These are phyloP conservation scores for Syngnathus acus DNA, from an alignment of 2,797 vertebrate species.

Conservation along the genomic window DNA sequence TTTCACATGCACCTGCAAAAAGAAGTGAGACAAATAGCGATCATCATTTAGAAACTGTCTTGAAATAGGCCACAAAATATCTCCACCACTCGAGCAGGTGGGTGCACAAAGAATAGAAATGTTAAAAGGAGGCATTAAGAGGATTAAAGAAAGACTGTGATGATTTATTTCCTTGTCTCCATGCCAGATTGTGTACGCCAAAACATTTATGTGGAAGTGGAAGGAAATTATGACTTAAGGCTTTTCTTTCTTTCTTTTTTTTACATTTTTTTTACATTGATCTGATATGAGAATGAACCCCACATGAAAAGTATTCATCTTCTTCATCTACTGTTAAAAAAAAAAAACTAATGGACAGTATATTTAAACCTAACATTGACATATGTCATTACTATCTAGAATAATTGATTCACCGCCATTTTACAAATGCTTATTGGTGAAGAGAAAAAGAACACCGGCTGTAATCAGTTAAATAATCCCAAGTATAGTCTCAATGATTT, in stretches of 20 bases:
- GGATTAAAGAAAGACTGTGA: conserved; percentile 49
- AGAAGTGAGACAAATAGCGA: conserved; percentile 18
- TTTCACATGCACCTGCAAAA: conserved; percentile 15
- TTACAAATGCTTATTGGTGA: neutral
- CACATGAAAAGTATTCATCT: neutral
- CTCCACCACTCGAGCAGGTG: conserved; percentile 51
- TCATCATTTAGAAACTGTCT: neutral
- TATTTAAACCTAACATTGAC: neutral
- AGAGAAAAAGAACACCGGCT: too few relatives aligned
- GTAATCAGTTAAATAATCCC: too few relatives aligned
- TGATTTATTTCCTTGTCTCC: conserved; percentile 47
- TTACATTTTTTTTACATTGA: neutral
- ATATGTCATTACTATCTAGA: neutral
- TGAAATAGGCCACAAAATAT: conserved; percentile 10
- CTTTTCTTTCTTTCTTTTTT: neutral
- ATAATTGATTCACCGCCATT: neutral
- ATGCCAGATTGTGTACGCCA: conserved; percentile 24
- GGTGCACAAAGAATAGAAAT: conserved; percentile 47
- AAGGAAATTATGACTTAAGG: neutral
- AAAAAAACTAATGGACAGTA: neutral
- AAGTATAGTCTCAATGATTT: neutral
- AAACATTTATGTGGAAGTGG: conserved; percentile 22
- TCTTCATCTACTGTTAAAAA: neutral
- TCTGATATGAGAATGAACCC: neutral
- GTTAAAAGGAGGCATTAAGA: conserved; percentile 45